A percentile compares a stretch with the other conserved stretches of the same genome.
These are phyloP conservation scores for Sitta europaea DNA, from an alignment of 2,113 vertebrate genomes.

Conservation along the genomic window DNA sequence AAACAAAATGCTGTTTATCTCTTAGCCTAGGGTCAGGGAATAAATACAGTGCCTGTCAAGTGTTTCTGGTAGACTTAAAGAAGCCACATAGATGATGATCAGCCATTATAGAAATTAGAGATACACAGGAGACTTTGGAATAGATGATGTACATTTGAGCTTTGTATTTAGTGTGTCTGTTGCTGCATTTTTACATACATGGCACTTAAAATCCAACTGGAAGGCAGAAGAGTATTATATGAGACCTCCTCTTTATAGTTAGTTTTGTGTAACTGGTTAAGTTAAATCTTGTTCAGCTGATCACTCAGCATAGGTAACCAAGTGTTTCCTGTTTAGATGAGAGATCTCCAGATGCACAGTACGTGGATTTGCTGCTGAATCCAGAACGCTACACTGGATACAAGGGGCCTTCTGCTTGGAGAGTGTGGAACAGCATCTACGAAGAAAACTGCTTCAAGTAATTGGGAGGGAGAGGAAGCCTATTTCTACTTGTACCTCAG, in stretches of 20 bases:
- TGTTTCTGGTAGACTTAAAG: background rate
- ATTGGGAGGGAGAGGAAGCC: conserved; percentile 4
- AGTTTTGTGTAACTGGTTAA: background rate
- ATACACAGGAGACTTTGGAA: background rate
- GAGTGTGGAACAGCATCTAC: conserved; percentile 98
- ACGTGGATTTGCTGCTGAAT: conserved; percentile 92
- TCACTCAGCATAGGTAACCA: background rate
- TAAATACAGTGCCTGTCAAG: background rate
- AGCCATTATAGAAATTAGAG: background rate
- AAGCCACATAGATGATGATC: background rate
- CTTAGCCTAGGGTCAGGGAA: background rate
- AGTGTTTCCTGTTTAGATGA: conserved; percentile 78
- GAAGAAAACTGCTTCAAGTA: conserved; percentile 99
- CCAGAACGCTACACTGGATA: conserved; percentile 93
- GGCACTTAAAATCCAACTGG: background rate
- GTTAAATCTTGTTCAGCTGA: background rate
- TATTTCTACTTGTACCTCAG: background rate
- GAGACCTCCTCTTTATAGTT: background rate
- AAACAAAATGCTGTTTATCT: background rate
- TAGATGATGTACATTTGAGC: background rate
- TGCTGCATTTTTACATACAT: background rate
- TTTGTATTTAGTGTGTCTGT: background rate
- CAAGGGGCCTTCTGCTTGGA: conserved; percentile 91
- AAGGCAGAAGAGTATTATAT: background rate
- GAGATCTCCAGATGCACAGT: conserved; percentile 87